These are phyloP conservation scores for Operophtera brumata DNA, from an alignment of 2,888 invertebrate genomes.

Conservation along the genomic window DNA sequence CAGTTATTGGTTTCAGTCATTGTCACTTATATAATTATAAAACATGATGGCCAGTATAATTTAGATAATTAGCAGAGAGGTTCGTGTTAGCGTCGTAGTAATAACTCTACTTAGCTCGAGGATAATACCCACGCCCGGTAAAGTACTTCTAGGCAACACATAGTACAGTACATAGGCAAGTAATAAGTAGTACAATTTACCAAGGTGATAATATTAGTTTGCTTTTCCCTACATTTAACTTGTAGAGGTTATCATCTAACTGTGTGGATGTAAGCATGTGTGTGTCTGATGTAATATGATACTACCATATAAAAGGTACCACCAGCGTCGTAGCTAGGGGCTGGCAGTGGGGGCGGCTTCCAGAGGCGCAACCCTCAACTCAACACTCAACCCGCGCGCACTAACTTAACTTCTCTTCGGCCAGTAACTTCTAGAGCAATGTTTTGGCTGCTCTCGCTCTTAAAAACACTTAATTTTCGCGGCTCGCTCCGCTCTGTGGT, in stretches of 20 bases:
- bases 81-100: conserved; percentile 12
- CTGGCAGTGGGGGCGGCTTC: no score
- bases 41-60: conserved; percentile 13
- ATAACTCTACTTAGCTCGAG: conserved; percentile 15
- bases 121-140: conserved; percentile 15
- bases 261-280: not conserved
- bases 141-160: not conserved
- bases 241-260: not conserved
- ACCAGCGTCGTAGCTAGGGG: no score
- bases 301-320: not conserved
- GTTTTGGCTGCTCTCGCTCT: no score
- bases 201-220: conserved; percentile 12
- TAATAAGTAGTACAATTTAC: not conserved
- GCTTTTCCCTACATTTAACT: not conserved
- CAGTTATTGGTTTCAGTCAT: no score
- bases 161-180: conserved; percentile 5
- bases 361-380: no score
- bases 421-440: no score
- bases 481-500: no score
- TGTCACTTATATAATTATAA: no score
- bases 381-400: no score
- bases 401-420: no score
- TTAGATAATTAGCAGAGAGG: conserved; percentile 16
- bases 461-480: no score
- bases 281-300: not conserved